Percentiles rank a stretch among this genome's conserved stretches.
Conservation (phyloP, 2,113 vertebrate genomes). For the Bufo bufo region DNA sequence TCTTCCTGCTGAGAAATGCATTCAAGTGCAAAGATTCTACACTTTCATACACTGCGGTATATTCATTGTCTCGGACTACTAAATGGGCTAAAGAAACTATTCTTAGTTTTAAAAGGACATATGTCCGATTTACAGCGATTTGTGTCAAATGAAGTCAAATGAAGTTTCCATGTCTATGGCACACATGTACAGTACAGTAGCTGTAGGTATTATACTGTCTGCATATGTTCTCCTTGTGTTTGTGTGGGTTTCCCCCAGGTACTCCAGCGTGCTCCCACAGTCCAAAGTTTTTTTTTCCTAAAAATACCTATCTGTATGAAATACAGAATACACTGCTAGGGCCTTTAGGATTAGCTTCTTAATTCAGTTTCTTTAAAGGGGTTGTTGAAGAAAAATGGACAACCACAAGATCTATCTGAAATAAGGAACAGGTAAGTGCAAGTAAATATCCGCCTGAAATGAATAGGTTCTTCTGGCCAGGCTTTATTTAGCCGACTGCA, state of each 20-base stretch:
- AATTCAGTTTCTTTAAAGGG: background rate
- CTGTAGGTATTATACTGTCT: too few relatives aligned
- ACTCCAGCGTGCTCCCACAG: too few relatives aligned
- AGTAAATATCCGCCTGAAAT: too few relatives aligned
- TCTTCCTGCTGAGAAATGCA: constrained; percentile 45
- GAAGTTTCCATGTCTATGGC: background rate
- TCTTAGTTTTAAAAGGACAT: background rate
- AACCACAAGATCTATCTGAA: too few relatives aligned
- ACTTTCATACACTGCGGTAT: constrained; percentile 11
- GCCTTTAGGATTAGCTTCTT: background rate
- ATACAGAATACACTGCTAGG: background rate
- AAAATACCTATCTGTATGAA: too few relatives aligned
- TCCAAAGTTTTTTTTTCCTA: too few relatives aligned
- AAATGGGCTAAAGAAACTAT: background rate
- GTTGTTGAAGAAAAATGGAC: too few relatives aligned
- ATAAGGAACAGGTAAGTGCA: too few relatives aligned
- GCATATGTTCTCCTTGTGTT: too few relatives aligned
- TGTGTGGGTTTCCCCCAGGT: too few relatives aligned
- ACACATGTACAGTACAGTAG: background rate
- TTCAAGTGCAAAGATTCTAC: constrained; percentile 49
- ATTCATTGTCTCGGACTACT: background rate
- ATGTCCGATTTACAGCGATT: background rate
- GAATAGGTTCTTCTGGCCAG: too few relatives aligned
- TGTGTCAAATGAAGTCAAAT: background rate
- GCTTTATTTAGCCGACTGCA: too few relatives aligned